Percentiles rank a stretch among this genome's conserved stretches.
These are phyloP conservation scores for Cygnus olor DNA, from an alignment of 2,797 vertebrate genomes.

Conservation along the genomic window DNA sequence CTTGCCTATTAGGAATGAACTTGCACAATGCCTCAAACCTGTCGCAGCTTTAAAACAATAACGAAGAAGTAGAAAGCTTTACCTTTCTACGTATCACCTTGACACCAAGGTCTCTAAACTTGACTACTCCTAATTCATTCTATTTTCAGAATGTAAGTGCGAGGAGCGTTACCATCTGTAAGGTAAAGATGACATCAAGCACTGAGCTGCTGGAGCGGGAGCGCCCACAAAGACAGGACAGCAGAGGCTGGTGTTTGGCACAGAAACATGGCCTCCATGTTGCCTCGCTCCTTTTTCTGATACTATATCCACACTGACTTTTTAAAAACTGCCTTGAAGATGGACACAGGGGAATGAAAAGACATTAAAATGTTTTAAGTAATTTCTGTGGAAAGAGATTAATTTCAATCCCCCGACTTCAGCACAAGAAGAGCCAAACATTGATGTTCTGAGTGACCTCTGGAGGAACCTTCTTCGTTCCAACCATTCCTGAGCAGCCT, in stretches of 20 bases:
- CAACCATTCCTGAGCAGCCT: not conserved
- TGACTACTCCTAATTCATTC: not conserved
- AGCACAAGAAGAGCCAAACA: not conserved
- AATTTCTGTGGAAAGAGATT: not conserved
- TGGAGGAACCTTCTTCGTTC: not conserved
- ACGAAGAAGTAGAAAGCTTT: not conserved
- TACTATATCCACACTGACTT: not conserved
- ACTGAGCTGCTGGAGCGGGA: not conserved
- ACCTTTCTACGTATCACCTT: not conserved
- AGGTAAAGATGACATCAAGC: not conserved
- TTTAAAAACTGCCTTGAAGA: not conserved
- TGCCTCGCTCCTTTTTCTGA: not conserved
- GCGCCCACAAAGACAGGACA: not conserved
- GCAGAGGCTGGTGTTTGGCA: not conserved
- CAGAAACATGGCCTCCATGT: not conserved
- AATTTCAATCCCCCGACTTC: not conserved
- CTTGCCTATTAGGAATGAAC: constrained; percentile 8
- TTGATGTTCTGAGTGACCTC: not conserved
- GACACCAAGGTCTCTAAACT: not conserved
- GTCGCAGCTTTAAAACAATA: not conserved
- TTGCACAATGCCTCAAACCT: not conserved
- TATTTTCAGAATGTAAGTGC: not conserved
- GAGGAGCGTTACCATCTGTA: not conserved
- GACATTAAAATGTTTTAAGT: not conserved
- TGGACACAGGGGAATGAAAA: not conserved